A percentile compares a stretch with the other conserved stretches of the same genome.
These are phyloP conservation scores for Fistularia commersonii DNA, from an alignment of 2,797 vertebrate genomes.

Conservation along the genomic window DNA sequence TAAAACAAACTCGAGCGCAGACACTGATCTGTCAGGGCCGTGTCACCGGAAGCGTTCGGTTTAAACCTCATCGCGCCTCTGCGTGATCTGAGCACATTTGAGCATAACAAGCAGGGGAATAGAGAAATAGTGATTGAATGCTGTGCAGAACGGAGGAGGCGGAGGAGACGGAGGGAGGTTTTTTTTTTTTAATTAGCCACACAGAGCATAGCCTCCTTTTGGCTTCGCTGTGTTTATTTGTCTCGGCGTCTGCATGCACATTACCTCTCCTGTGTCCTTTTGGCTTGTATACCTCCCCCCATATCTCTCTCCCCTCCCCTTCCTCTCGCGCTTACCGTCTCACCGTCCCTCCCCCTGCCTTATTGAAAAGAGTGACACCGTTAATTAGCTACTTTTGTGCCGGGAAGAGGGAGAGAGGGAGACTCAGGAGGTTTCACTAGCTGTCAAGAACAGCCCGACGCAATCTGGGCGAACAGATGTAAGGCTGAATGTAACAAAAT, in stretches of 20 bases:
- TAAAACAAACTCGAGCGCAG: slow-evolving; percentile 33
- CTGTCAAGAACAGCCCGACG: slow-evolving; percentile 85
- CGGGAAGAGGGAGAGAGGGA: slow-evolving; percentile 78
- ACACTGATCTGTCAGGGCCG: slow-evolving; percentile 20
- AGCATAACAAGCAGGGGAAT: slow-evolving; percentile 41
- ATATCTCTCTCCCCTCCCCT: slow-evolving; percentile 6
- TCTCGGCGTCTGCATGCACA: slow-evolving; percentile 66
- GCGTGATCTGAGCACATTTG: slow-evolving; percentile 35
- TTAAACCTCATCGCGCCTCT: slow-evolving; percentile 28
- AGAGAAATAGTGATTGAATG: slow-evolving; percentile 60
- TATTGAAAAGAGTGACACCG: slow-evolving; percentile 78
- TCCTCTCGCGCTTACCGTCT: slow-evolving; percentile 19
- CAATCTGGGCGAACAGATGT: slow-evolving; percentile 84
- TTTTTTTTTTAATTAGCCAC: slow-evolving; percentile 75
- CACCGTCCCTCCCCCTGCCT: slow-evolving; percentile 49
- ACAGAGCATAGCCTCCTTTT: slow-evolving; percentile 72
- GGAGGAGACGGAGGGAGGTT: slow-evolving; percentile 31
- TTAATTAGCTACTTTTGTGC: slow-evolving; percentile 79
- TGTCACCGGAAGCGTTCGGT: slow-evolving; percentile 6
- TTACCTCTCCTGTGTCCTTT: slow-evolving; percentile 70
- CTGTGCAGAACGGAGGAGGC: slow-evolving; percentile 37
- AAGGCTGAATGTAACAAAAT: slow-evolving; percentile 82
- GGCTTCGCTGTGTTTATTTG: slow-evolving; percentile 72
- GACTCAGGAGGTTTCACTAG: slow-evolving; percentile 80
- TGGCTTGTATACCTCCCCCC: slow-evolving; percentile 41